Base-by-base conservation (phyloP, 2,797 vertebrate genomes). In the Helostoma temminkii region DNA sequence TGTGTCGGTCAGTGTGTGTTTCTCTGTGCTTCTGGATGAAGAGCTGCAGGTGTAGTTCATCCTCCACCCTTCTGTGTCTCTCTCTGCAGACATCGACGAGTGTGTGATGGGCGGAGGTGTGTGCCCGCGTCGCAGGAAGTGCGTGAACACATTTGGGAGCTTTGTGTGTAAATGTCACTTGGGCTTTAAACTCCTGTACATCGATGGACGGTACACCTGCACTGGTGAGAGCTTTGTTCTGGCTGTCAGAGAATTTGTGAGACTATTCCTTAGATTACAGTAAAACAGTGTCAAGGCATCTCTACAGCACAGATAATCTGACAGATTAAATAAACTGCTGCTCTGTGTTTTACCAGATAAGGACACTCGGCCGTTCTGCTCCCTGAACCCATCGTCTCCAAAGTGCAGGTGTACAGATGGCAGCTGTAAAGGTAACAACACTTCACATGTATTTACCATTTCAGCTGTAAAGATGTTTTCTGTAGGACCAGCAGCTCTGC, bases 71-170 rank as follows among this genome's bases (percentile, higher is more conserved):
- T 52, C 24, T 25, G 18, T 49, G 22, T 46, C 36, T n/a, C 1
- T 48, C 67, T 36, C 54, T 8, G 9, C 56, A 98, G 97, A 98
- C 81, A 82, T 97, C 1, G 94, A 98, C 45, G 97, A 98, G 81
- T 98, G 97, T 84, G 88, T 87, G 36, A 83, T 70, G 0, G 92
- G 95, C 5, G 93, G 91, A 52, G 95, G 86, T 0, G 78, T 92
- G 77, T 98, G 97, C 81, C 95, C 96, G 4, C 91, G 87, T 0
- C 94, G 92, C 57, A 93, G 96, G 74, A 95, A 97, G 80, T 98
- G 97, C 0, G 79, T 96, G 70, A 98, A 98, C 91, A 97, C 97
- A 0, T 98, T 98, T 0, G 96, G 97, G 46, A 98, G 96, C 82
- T 98, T 96, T 80, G 52, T 96, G 80, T 98, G 97, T 92, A 97